These are phyloP conservation scores for Eupithecia inturbata DNA, from an alignment of 2,888 invertebrate genomes.

Conservation along the genomic window DNA sequence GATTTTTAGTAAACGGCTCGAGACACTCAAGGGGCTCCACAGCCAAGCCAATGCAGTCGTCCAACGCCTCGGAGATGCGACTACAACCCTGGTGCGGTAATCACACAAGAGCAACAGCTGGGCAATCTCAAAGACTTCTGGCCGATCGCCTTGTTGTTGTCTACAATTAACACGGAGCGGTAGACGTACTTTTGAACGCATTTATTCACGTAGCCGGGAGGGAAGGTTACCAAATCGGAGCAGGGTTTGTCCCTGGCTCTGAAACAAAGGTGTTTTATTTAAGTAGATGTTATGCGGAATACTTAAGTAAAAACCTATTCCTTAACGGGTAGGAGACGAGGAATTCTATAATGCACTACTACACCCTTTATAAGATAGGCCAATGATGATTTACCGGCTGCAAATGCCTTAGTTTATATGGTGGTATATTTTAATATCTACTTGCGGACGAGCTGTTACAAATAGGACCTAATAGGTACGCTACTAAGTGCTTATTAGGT, in stretches of 20 bases:
- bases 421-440: too few species aligned
- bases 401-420: too few species aligned
- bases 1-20: not conserved
- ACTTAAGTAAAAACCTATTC: too few species aligned
- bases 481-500: too few species aligned
- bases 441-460: too few species aligned
- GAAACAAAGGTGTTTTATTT: slow-evolving; percentile 41
- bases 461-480: too few species aligned
- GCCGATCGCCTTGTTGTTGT: slow-evolving; percentile 66
- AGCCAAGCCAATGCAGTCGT: not conserved
- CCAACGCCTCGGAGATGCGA: not conserved
- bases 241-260: slow-evolving; percentile 80
- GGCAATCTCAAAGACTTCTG: slow-evolving; percentile 86
- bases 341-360: too few species aligned
- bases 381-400: too few species aligned
- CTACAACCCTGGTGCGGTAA: slow-evolving; percentile 15
- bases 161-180: slow-evolving; percentile 81
- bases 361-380: too few species aligned
- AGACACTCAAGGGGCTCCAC: not conserved
- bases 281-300: not conserved
- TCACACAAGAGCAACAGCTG: slow-evolving; percentile 89
- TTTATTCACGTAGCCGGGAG: slow-evolving; percentile 73
- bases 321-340: too few species aligned
- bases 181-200: slow-evolving; percentile 86
- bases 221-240: slow-evolving; percentile 72